phyloP scores from a whole-genome alignment of 2,113 vertebrate genomes.

The Cheirogaleus medius region DNA sequence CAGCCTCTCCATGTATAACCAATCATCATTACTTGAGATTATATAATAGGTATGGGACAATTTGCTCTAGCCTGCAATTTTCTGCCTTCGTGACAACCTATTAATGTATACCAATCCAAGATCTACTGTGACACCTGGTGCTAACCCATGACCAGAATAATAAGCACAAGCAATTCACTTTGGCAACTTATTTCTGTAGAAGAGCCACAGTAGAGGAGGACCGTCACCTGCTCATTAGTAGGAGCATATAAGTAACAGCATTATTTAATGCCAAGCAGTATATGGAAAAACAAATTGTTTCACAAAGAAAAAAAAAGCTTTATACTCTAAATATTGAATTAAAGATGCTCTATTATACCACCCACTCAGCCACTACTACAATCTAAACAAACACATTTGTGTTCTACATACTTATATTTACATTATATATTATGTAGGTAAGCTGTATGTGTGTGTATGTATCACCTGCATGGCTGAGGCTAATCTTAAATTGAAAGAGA shows the following conservation, averaged over 20 bases:
- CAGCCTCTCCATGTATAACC: neutral
- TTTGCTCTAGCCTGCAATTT: neutral
- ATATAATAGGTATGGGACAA: neutral
- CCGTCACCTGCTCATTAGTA: neutral
- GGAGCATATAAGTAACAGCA: neutral
- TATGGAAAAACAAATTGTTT: neutral
- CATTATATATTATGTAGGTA: neutral
- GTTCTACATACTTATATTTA: neutral
- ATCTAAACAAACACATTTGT: neutral
- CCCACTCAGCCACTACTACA: neutral
- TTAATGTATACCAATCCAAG: neutral
- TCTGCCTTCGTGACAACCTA: constrained; percentile 11
- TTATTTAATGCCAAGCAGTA: neutral
- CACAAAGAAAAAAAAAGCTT: neutral
- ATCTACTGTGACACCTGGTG: neutral
- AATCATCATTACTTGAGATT: neutral
- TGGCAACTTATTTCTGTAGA: neutral
- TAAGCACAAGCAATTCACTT: neutral
- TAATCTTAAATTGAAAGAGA: constrained; percentile 22
- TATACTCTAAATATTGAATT: neutral
- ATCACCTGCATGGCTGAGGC: neutral
- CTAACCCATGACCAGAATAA: constrained; percentile 42
- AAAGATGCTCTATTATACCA: neutral
- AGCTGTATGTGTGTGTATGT: neutral
- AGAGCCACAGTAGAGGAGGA: neutral